These are phyloP conservation scores for Aleiodes alternator DNA, from an alignment of 2,888 invertebrate genomes.

Conservation along the genomic window DNA sequence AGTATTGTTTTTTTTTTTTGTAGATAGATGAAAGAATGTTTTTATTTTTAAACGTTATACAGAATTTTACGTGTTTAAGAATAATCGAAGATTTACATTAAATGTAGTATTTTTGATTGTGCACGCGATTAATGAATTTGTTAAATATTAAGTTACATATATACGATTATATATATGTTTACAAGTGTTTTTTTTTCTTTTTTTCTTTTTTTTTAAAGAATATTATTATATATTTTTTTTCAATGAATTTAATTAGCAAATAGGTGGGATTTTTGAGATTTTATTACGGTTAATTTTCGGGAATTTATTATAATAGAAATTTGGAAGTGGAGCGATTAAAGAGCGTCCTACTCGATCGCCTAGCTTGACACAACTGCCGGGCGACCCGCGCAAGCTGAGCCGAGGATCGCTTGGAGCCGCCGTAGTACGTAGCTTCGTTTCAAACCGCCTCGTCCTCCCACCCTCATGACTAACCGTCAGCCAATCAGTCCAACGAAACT, in stretches of 20 bases:
- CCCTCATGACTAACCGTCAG: constrained; percentile 42
- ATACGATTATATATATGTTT: neutral
- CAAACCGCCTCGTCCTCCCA: constrained; percentile 64
- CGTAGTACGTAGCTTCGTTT: constrained; percentile 63
- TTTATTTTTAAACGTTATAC: neutral
- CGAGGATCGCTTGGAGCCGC: constrained; percentile 59
- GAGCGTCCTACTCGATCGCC: constrained; percentile 75
- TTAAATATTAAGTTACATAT: constrained; percentile 9
- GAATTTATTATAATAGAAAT: constrained; percentile 59
- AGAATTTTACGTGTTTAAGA: neutral
- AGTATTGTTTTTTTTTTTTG: neutral
- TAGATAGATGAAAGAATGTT: neutral
- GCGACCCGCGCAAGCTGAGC: constrained; percentile 55
- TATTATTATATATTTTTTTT: neutral
- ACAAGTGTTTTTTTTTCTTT: no score
- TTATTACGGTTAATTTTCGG: no score
- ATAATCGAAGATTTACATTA: neutral
- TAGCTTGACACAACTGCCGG: constrained; percentile 75
- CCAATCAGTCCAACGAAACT: constrained; percentile 64
- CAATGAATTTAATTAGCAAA: constrained; percentile 55
- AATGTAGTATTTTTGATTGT: constrained; percentile 29
- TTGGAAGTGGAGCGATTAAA: constrained; percentile 73
- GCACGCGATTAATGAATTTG: constrained; percentile 13
- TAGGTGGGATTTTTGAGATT: constrained; percentile 60
- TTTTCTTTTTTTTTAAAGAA: neutral